phyloP scores from a whole-genome alignment of 1,140 invertebrate species.

The Dryas iulia region DNA sequence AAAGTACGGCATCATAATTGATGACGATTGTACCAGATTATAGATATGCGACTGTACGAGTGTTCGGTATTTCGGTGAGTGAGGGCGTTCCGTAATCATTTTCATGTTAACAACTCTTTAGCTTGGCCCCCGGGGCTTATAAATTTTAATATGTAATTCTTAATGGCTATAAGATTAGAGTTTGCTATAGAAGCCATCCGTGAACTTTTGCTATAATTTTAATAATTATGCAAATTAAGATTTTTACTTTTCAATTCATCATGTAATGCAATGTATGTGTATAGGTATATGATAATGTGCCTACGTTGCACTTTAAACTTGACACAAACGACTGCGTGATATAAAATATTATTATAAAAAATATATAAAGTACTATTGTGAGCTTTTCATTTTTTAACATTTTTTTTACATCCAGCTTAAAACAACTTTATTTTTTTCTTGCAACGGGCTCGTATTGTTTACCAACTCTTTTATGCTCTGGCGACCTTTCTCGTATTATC shows the following conservation, averaged over 20 bases:
- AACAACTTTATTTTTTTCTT: constrained; percentile 17
- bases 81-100: constrained; percentile 59
- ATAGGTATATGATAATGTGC: too few relatives aligned
- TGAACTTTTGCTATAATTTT: constrained; percentile 63
- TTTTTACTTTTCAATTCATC: too few relatives aligned
- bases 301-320: not conserved
- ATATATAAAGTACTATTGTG: not conserved
- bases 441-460: constrained; percentile 10
- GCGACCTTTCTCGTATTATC: constrained; percentile 12
- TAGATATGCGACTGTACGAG: constrained; percentile 15
- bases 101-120: constrained; percentile 73
- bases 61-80: constrained; percentile 14
- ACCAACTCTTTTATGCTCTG: constrained; percentile 19
- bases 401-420: not conserved
- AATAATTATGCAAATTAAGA: constrained; percentile 74
- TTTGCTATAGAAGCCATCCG: constrained; percentile 26
- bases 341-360: too few relatives aligned
- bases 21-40: constrained; percentile 54
- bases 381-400: not conserved
- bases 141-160: constrained; percentile 63
- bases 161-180: constrained; percentile 60
- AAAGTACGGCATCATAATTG: constrained; percentile 67
- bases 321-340: too few relatives aligned
- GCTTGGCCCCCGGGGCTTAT: constrained; percentile 45
- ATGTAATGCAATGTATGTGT: too few relatives aligned